Percentiles rank a stretch among this genome's conserved stretches.
Conservation (phyloP, 2,888 invertebrate genomes). For the Tiliacea citrago region DNA sequence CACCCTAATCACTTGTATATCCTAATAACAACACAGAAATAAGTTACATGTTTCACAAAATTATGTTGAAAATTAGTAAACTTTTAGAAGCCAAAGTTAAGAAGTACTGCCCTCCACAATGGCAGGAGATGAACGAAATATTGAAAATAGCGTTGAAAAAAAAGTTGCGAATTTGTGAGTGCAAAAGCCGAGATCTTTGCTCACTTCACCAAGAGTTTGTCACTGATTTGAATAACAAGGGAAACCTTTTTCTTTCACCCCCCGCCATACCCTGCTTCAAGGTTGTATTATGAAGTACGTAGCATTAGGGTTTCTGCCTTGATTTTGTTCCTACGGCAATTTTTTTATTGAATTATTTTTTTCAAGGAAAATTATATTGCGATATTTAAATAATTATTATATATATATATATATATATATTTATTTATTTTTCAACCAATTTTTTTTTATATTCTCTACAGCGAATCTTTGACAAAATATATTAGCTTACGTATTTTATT, state of each 20-base stretch:
- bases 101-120: slow-evolving; percentile 52
- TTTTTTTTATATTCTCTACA: too few species aligned
- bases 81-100: slow-evolving; percentile 35
- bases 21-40: slow-evolving; percentile 3
- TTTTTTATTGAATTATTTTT: not conserved
- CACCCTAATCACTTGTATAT: not conserved
- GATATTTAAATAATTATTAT: too few species aligned
- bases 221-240: slow-evolving; percentile 87
- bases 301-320: slow-evolving; percentile 3
- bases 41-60: slow-evolving; percentile 5
- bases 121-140: slow-evolving; percentile 61
- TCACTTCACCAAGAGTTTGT: slow-evolving; percentile 79
- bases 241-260: slow-evolving; percentile 81
- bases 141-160: slow-evolving; percentile 70
- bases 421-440: too few species aligned
- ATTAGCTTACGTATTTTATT: too few species aligned
- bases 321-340: slow-evolving; percentile 10
- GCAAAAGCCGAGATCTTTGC: slow-evolving; percentile 76
- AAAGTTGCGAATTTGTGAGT: slow-evolving; percentile 76
- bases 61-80: slow-evolving; percentile 20
- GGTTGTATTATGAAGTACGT: slow-evolving; percentile 58
- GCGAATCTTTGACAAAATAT: too few species aligned
- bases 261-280: slow-evolving; percentile 47
- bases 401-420: too few species aligned
- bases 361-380: not conserved